A percentile compares a stretch with the other conserved stretches of the same genome.
Evolutionary conservation across 2,888 invertebrate genomes (phyloP).

Genomic region (Erpobdella octoculata): DNA sequence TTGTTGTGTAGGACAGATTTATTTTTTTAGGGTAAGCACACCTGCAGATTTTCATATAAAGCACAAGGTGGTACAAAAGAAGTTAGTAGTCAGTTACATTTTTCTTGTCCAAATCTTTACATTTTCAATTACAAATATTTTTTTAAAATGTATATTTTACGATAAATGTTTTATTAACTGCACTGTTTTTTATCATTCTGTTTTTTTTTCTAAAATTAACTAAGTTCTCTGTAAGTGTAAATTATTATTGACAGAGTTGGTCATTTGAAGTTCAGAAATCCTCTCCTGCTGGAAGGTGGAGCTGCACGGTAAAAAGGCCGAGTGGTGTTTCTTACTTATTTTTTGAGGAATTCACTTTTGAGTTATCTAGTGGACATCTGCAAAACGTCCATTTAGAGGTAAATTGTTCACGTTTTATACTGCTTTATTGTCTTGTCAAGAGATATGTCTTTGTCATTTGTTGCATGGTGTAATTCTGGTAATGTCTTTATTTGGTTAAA

Average conservation of each 20-base stretch:
- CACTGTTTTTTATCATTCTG: no score
- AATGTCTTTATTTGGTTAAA: no score
- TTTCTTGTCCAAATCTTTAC: not conserved
- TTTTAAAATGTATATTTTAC: no score
- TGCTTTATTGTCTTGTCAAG: not conserved
- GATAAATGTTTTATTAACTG: no score
- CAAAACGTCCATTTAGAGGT: constrained; percentile 17
- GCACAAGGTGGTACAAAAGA: constrained; percentile 41
- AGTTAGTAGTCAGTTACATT: constrained; percentile 29
- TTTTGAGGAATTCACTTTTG: constrained; percentile 31
- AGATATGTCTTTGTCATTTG: not conserved
- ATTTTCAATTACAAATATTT: not conserved
- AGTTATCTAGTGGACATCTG: constrained; percentile 13
- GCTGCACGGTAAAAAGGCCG: constrained; percentile 29
- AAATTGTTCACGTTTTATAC: not conserved
- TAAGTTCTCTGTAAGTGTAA: no score
- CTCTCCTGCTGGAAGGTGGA: constrained; percentile 5
- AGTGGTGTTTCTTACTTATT: constrained; percentile 30
- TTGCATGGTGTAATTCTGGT: no score
- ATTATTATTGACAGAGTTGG: constrained; percentile 28
- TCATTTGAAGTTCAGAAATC: constrained; percentile 12
- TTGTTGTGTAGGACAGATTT: not conserved
- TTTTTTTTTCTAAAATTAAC: no score
- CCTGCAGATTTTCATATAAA: constrained; percentile 39
- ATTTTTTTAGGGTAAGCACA: constrained; percentile 32